Base-by-base conservation (phyloP, 2,888 invertebrate genomes). In the Epinotia brunnichana region DNA sequence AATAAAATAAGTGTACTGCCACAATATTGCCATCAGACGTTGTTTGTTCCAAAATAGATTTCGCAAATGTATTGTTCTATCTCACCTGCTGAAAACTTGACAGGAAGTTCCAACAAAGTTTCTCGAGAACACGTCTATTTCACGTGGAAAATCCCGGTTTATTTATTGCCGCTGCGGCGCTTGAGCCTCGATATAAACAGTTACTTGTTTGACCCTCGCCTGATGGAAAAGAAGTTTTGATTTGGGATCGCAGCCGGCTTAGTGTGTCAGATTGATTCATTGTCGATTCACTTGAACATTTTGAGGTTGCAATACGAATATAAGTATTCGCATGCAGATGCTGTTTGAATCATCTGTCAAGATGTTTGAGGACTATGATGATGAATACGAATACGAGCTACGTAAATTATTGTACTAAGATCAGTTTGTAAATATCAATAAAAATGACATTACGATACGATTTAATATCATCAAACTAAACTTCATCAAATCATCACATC, bases 81-180 rank as follows among this genome's bases (percentile, higher is more conserved):
- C 59, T 74, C 68, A 71, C 72, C 67, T 67, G 73, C 76, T 75
- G 77, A 76, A 78, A 77, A 77, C 79, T 79, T 74, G 75, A 62
- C 76, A 76, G 75, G 72, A 76, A 81, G 76, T 74, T 76, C 74
- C 71, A 76, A 73, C 74, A 78, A 81, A 81, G 76, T 81, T 77
- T 76, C 74, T 72, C 62, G 74, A 75, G 77, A 60, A 54, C 72
- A 76, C 74, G 73, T 76, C 76, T 74, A 63, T 74, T 74, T 74
- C 60, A 71, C 76, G 75, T 78, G 76, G 79, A 76, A 77, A 70
- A 73, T 72, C 67, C 77, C 75, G 73, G 75, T 82, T 82, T 86
- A 86, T 86, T 86, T 87, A 86, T 85, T 81, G 82, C 82, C 76
- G 72, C 73, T 64, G 76, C 76, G 77, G 77, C 76, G 77, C 76